Base-by-base conservation (phyloP, 2,113 vertebrate species). In the Mesitornis unicolor region DNA sequence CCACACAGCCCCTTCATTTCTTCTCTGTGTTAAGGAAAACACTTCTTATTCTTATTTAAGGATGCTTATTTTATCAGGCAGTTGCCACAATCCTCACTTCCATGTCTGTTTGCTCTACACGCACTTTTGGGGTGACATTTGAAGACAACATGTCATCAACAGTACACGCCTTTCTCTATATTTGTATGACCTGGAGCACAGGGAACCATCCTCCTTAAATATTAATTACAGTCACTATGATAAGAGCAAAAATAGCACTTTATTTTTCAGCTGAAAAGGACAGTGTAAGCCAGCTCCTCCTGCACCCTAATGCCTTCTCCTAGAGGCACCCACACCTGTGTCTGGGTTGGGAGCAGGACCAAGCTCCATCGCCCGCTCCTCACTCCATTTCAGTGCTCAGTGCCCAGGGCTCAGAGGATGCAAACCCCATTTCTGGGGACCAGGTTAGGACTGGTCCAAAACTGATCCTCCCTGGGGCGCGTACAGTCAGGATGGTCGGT, bases 381-480 rank as follows among this genome's bases (percentile, higher is more conserved):
- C 16, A 35, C 71, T 20, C 57, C 89, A 56, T 36, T 21, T 6
- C 22, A 84, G 79, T 33, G 85, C 61, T 2, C 26, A 2, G 35
- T 0, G 48, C 63, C 25, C 13, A 54, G 73, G 33, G 82, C 26
- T 21, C 57, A 10, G 48, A 42, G 75, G 38, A 2, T 0, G 0
- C 42, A 20, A 14, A 14, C 47, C 3, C 28, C 11, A 3, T 47
- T 63, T 4, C n/a, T 12, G 43, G 45, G 16, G 69, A 15, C 56
- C 26, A 8, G 10, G 4, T 3, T 16, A 20, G 65, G 19, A 33
- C 29, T 3, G 4, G 25, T 4, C 29, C 10, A 20, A 68, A 38
- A 6, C 3, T 5, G 6, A 11, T 7, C 16, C 60, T 54, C 51
- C 38, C 36, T 0, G 3, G 20, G 76, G 24, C 0, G 33, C 1